Base-by-base conservation (phyloP, 2,797 vertebrate genomes). In the Anguilla pacifica region DNA sequence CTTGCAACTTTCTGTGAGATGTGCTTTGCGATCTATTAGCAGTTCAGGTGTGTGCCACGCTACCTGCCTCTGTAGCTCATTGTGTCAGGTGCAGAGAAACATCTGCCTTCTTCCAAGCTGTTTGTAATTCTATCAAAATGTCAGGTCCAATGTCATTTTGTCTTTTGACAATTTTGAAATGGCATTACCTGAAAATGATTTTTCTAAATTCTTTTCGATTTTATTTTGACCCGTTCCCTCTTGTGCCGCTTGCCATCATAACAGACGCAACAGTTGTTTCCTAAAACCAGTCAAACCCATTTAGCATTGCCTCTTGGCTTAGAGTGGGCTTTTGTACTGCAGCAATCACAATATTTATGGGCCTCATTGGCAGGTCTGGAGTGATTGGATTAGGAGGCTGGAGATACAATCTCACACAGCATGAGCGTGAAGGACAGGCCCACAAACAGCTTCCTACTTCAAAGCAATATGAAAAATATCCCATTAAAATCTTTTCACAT, bases 401-500 rank as follows among this genome's bases (percentile, higher is more conserved):
- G 39, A 83, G 28, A 67, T 82, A 64, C 39, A 87, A 74, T 87
- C 57, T 67, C 39, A 19, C 61, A 84, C 55, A 43, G n/a, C 55
- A 74, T 51, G 22, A 72, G 82, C 59, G 43, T 59, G 11, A 59
- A 74, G 70, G 2, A 19, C 17, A 31, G 22, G 35, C 84, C 53
- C 70, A 87, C 61, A 88, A 87, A 86, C 67, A 79, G 81, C 86
- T 87, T 88, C 53, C 72, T 70, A 70, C 61, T 89, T 85, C 87
- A 88, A 61, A 25, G 84, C 86, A 83, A 85, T 72, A 59, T 77
- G 90, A 57, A 67, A 57, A 67, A 83, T 84, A 64, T 88, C 90
- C 74, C 83, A 90, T 89, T 90, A 86, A 91, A 88, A 87, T 28
- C 49, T 51, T 88, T 57, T 86, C 81, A 89, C 61, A 49, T 86